Conservation (phyloP, 2,113 vertebrate genomes). For the Halichoerus grypus region DNA sequence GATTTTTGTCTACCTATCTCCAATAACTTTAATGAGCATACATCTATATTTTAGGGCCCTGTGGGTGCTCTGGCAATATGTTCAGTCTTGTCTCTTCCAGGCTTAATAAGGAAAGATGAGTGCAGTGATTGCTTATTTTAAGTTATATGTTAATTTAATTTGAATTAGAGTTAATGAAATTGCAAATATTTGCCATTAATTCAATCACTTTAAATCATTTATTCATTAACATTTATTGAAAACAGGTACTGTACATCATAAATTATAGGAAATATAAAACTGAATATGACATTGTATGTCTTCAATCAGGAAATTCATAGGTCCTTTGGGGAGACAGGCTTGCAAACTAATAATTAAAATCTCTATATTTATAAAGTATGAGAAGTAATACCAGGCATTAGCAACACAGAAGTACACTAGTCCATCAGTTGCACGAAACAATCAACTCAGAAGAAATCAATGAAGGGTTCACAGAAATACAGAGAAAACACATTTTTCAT, state of each 20-base stretch:
- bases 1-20: not conserved
- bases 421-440: not conserved
- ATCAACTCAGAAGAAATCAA: not conserved
- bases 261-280: not conserved
- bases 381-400: not conserved
- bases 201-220: not conserved
- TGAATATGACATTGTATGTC: not conserved
- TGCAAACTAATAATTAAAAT: conserved; percentile 4
- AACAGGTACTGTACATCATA: not conserved
- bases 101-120: not conserved
- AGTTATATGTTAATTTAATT: not conserved
- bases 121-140: conserved; percentile 23
- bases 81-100: not conserved
- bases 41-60: not conserved
- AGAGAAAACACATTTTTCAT: not conserved
- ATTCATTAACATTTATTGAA: conserved; percentile 20
- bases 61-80: not conserved
- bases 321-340: not conserved
- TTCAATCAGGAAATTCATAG: not conserved
- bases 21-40: not conserved
- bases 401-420: not conserved
- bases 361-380: not conserved
- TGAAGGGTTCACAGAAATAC: not conserved
- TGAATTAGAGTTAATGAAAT: conserved; percentile 4
- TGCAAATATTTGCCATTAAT: not conserved